Evolutionary conservation across 2,888 invertebrate species (phyloP), one percentile per base, ranked within the genome.

Genomic region (Athripsodes cinereus): DNA sequence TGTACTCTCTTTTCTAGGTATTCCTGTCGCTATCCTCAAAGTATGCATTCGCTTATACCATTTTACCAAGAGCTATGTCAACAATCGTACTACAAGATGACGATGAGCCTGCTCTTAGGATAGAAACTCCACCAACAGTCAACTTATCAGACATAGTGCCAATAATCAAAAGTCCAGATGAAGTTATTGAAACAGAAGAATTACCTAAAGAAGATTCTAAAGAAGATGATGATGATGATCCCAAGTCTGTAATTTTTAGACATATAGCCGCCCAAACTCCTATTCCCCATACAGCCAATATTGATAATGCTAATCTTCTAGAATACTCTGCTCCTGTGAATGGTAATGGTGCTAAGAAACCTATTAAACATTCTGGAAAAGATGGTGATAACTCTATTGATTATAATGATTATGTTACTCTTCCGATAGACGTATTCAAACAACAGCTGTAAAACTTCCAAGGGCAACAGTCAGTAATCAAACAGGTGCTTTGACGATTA

Each of bases 391-490:
- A 34, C 6, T 22, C 49, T 3, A 19, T 53, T 2, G 58, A 58
- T 2, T 58, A 58, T 21, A 53, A 54, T 31, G 53, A 57, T 5
- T 31, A 20, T 2, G 40, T 58, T 2, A n/a, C 53, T 16, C 13
- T 49, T 40, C 50, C 58, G 1, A 54, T 54, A 8, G 51, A 58
- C 18, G 21, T 59, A 1, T 46, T 56, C 50, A 22, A 61, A 52
- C 55, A 61, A 16, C 40, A 40, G 10, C 10, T 26, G 10, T 26
- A 26, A 26, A n/a, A n/a, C n/a, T n/a, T n/a, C n/a, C n/a, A n/a
- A n/a, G n/a, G n/a, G n/a, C n/a, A n/a, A n/a, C n/a, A n/a, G n/a
- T n/a, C n/a, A n/a, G n/a, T n/a, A n/a, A n/a, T n/a, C n/a, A n/a
- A n/a, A n/a, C n/a, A n/a, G n/a, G n/a, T n/a, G n/a, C n/a, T n/a